Conservation (phyloP, 2,797 vertebrate species). For the Hippopotamyrus pictus region DNA sequence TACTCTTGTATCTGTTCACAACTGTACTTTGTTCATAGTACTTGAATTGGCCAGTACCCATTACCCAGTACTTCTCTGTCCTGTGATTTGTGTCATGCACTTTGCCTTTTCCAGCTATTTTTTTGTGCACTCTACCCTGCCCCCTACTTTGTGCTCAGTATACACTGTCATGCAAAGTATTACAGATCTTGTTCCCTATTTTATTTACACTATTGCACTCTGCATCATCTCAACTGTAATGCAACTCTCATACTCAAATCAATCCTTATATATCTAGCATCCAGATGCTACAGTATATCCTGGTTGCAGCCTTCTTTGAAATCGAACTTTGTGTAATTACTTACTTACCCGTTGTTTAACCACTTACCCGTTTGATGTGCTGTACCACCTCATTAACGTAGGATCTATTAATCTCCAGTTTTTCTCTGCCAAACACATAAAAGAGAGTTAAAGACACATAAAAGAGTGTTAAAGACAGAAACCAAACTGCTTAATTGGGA, state of each 20-base stretch:
- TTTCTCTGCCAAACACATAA: slow-evolving; percentile 69
- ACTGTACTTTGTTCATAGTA: neutral
- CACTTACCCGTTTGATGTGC: slow-evolving; percentile 88
- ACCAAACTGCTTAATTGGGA: neutral
- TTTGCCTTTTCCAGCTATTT: neutral
- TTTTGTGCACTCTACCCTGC: neutral
- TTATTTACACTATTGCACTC: neutral
- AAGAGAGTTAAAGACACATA: neutral
- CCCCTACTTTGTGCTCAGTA: neutral
- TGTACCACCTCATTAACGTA: slow-evolving; percentile 97
- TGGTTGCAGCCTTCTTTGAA: neutral
- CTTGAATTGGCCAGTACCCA: neutral
- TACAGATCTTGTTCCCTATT: neutral
- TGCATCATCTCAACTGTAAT: neutral
- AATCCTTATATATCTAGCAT: neutral
- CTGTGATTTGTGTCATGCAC: neutral
- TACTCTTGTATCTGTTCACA: neutral
- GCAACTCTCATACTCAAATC: neutral
- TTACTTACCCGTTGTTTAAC: slow-evolving; percentile 50
- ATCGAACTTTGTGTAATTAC: slow-evolving; percentile 22
- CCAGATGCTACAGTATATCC: neutral
- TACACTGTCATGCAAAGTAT: neutral
- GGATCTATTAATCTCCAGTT: slow-evolving; percentile 94
- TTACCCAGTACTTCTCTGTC: neutral
- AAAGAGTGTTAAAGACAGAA: neutral